Percentiles rank a stretch among this genome's conserved stretches.
Evolutionary conservation across 2,888 invertebrate species (phyloP).

Genomic region (Amphipoea oculea): DNA sequence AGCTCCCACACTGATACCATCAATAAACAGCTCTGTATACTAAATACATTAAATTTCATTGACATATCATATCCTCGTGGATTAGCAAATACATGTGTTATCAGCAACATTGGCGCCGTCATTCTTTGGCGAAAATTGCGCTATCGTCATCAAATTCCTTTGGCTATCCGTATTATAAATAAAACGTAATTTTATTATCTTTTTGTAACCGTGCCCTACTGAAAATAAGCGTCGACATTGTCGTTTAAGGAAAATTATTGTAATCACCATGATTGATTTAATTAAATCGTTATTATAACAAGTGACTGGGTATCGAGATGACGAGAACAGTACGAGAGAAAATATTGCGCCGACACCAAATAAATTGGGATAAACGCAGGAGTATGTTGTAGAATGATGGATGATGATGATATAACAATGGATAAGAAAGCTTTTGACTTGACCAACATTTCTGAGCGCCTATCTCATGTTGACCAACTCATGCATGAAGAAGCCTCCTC

Average conservation of each 20-base stretch:
- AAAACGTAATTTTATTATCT: constrained; percentile 25
- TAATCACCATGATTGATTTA: neutral
- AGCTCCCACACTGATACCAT: constrained; percentile 31
- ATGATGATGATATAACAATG: no score
- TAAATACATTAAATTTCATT: constrained; percentile 39
- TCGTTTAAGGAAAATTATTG: neutral
- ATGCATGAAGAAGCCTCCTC: no score
- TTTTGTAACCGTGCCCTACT: constrained; percentile 13
- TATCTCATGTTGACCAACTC: no score
- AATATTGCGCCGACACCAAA: no score
- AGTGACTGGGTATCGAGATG: no score
- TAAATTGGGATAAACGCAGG: no score
- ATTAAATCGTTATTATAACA: neutral
- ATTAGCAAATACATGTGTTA: constrained; percentile 54
- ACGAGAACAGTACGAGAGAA: no score
- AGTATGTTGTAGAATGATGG: no score
- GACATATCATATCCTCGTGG: constrained; percentile 39
- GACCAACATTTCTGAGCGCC: no score
- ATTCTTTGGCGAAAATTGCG: constrained; percentile 39
- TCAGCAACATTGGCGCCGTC: constrained; percentile 53
- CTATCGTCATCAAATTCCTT: constrained; percentile 23
- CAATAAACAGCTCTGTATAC: constrained; percentile 43
- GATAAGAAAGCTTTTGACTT: no score
- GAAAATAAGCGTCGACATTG: neutral
- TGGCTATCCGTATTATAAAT: constrained; percentile 1